Conservation (phyloP, 2,888 invertebrate species). For the Polydesmus complanatus region DNA sequence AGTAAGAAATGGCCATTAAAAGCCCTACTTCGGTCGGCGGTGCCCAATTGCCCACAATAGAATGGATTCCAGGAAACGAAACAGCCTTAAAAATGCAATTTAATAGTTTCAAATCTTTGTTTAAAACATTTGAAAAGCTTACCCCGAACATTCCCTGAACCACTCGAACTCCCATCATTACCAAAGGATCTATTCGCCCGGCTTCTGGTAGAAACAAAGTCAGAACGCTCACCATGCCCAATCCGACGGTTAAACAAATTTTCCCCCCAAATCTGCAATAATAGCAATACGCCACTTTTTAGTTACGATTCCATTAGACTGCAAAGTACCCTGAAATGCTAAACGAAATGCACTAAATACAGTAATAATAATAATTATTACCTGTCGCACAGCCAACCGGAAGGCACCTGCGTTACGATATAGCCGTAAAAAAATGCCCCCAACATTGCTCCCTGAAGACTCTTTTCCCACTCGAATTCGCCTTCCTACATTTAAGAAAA, state of each 20-base stretch:
- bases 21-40: slow-evolving; percentile 35
- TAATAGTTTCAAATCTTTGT: not conserved
- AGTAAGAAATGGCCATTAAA: slow-evolving; percentile 23
- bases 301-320: not conserved
- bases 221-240: slow-evolving; percentile 29
- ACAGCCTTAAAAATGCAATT: slow-evolving; percentile 28
- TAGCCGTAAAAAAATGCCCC: slow-evolving; percentile 43
- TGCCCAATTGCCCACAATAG: slow-evolving; percentile 38
- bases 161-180: slow-evolving; percentile 32
- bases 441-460: slow-evolving; percentile 38
- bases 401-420: slow-evolving; percentile 30
- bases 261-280: slow-evolving; percentile 26
- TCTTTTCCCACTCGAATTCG: slow-evolving; percentile 41
- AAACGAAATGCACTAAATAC: not conserved
- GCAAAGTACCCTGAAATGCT: not conserved
- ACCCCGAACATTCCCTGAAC: slow-evolving; percentile 39
- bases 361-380: slow-evolving; percentile 2
- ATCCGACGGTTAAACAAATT: slow-evolving; percentile 29
- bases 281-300: not conserved
- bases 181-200: slow-evolving; percentile 32
- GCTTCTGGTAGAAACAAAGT: slow-evolving; percentile 36
- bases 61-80: slow-evolving; percentile 37
- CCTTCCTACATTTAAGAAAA: slow-evolving; percentile 24
- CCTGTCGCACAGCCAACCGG: slow-evolving; percentile 20
- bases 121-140: slow-evolving; percentile 19